Evolutionary conservation across 1,140 invertebrate species (phyloP).

Genomic region (Campodea augens): DNA sequence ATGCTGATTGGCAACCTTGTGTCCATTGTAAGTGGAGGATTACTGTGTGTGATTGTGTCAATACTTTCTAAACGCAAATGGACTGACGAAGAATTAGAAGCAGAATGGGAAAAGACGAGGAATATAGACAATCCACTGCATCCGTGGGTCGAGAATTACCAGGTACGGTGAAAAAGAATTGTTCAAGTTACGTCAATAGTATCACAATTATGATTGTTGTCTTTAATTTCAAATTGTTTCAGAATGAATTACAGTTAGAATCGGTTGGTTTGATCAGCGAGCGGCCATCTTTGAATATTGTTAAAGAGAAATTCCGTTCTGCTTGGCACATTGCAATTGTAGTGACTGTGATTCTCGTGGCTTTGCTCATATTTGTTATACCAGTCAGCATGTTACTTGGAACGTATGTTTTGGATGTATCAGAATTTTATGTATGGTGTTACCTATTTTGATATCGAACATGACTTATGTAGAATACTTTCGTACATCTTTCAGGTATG

Average conservation of each 20-base stretch:
- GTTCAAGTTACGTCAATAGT: no score
- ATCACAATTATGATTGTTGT: no score
- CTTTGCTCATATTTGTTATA: not conserved
- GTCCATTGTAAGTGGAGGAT: conserved; percentile 21
- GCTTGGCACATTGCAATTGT: not conserved
- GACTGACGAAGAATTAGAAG: conserved; percentile 13
- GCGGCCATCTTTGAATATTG: not conserved
- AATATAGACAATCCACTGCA: conserved; percentile 27
- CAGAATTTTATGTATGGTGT: no score
- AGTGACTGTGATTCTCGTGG: not conserved
- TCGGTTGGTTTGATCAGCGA: not conserved
- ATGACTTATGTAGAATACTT: no score
- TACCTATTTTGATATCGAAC: no score
- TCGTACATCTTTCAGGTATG: not conserved
- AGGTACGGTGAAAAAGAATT: no score
- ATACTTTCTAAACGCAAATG: conserved; percentile 16
- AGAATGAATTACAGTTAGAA: not conserved
- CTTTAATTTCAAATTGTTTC: not conserved
- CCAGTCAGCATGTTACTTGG: not conserved
- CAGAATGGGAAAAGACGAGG: conserved; percentile 26
- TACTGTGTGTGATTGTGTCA: conserved; percentile 20
- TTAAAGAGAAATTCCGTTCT: not conserved
- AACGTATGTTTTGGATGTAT: not conserved
- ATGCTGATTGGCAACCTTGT: conserved; percentile 25
- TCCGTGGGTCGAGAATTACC: conserved; percentile 26